phyloP scores from a whole-genome alignment of 2,113 vertebrate species.

The Periophthalmodon schlosseri region DNA sequence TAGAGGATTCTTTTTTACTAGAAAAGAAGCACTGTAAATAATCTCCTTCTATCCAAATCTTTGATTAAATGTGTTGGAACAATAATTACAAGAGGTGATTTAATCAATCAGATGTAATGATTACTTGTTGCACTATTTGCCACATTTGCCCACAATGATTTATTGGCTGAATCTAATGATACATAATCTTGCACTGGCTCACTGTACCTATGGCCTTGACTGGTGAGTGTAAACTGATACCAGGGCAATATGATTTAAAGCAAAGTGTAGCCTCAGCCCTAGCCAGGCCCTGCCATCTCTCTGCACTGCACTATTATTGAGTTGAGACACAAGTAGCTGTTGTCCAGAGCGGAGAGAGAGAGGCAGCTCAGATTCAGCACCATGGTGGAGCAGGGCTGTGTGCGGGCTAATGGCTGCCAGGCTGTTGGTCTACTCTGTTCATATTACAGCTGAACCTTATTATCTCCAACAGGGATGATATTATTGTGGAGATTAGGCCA shows the following conservation, averaged over 20 bases:
- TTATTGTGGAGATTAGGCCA: conserved; percentile 52
- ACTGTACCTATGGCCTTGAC: conserved; percentile 11
- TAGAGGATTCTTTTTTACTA: no score
- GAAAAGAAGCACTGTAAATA: not conserved
- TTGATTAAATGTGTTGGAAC: conserved; percentile 11
- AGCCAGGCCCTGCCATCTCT: conserved; percentile 45
- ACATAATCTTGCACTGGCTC: conserved; percentile 32
- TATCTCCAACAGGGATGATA: conserved; percentile 45
- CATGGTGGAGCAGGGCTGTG: conserved; percentile 42
- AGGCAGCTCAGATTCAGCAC: conserved; percentile 27
- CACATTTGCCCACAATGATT: not conserved
- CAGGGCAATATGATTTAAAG: conserved; percentile 38
- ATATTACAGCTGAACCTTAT: conserved; percentile 69
- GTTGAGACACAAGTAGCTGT: conserved; percentile 49
- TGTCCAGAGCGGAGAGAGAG: conserved; percentile 28
- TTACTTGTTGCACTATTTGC: not conserved
- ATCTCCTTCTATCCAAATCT: conserved; percentile 5
- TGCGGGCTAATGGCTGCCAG: conserved; percentile 58
- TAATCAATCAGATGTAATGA: not conserved
- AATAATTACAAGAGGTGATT: conserved; percentile 5
- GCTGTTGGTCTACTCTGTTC: conserved; percentile 58
- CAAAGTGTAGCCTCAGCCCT: conserved; percentile 33
- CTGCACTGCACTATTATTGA: conserved; percentile 36
- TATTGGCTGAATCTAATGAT: conserved; percentile 21
- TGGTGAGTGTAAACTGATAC: conserved; percentile 28